phyloP scores from a whole-genome alignment of 2,888 invertebrate species.

The Molorchus minor region DNA sequence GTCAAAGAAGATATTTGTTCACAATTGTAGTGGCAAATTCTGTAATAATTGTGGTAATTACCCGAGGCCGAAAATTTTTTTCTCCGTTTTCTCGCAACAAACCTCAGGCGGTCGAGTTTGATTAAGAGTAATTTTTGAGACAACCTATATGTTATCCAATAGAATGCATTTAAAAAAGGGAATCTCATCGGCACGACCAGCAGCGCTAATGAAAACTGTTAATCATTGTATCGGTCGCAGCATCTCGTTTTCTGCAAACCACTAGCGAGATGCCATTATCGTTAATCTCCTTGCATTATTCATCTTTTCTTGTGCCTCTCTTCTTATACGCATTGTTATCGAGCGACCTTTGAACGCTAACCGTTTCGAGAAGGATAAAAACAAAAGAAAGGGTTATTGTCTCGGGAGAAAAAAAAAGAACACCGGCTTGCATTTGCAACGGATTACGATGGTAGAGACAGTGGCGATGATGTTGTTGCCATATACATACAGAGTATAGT shows the following conservation, averaged over 20 bases:
- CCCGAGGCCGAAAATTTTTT: too few relatives aligned
- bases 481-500: too few relatives aligned
- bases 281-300: conserved; percentile 21
- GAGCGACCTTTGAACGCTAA: conserved; percentile 4
- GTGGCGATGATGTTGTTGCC: too few relatives aligned
- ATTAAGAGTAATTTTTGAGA: too few relatives aligned
- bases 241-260: conserved; percentile 11
- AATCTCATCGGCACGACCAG: not conserved
- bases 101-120: too few relatives aligned
- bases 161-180: not conserved
- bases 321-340: conserved; percentile 7
- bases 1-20: too few relatives aligned
- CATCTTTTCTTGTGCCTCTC: conserved; percentile 3
- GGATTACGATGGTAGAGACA: too few relatives aligned
- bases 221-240: conserved; percentile 18
- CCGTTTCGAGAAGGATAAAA: not conserved
- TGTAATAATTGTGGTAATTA: too few relatives aligned
- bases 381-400: conserved; percentile 2
- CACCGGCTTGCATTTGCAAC: not conserved
- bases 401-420: not conserved
- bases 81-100: too few relatives aligned
- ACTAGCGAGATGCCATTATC: conserved; percentile 14
- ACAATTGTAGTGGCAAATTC: too few relatives aligned
- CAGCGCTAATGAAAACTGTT: conserved; percentile 14
- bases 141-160: too few relatives aligned